These are phyloP conservation scores for Chelon auratus DNA, from an alignment of 2,797 vertebrate genomes.

Conservation along the genomic window DNA sequence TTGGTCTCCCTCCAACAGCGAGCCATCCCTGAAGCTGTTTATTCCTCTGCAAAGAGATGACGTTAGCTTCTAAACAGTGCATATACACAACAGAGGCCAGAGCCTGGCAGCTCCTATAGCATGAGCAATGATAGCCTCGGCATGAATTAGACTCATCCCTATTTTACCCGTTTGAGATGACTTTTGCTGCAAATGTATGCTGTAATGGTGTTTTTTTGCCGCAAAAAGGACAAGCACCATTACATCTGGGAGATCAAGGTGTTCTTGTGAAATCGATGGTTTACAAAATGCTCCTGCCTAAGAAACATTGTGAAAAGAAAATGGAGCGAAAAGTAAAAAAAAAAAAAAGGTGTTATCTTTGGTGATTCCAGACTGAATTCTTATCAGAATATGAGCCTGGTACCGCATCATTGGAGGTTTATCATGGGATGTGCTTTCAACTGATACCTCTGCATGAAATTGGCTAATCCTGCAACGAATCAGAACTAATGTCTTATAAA, in stretches of 20 bases:
- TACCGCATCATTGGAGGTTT: no score
- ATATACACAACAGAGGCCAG: slow-evolving; percentile 24
- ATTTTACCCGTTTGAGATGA: not conserved
- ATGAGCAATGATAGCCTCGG: slow-evolving; percentile 15
- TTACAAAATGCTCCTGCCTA: not conserved
- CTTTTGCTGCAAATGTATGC: not conserved
- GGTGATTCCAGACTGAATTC: no score
- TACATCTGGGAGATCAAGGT: not conserved
- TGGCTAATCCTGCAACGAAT: no score
- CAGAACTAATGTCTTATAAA: no score
- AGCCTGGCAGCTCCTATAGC: slow-evolving; percentile 29
- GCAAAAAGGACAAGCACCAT: not conserved
- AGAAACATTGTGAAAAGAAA: not conserved
- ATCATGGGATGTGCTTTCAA: no score
- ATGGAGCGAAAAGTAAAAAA: not conserved
- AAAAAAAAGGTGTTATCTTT: no score
- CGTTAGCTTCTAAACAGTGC: slow-evolving; percentile 54
- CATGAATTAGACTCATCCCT: not conserved
- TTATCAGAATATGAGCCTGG: no score
- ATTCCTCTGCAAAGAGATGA: slow-evolving; percentile 50
- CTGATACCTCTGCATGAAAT: no score
- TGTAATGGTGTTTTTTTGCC: not conserved
- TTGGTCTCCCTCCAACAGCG: slow-evolving; percentile 52
- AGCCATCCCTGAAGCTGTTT: slow-evolving; percentile 63
- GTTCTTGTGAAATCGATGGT: not conserved